Evolutionary conservation across 1,140 invertebrate species (phyloP).

Genomic region (Drosophila pandora): DNA sequence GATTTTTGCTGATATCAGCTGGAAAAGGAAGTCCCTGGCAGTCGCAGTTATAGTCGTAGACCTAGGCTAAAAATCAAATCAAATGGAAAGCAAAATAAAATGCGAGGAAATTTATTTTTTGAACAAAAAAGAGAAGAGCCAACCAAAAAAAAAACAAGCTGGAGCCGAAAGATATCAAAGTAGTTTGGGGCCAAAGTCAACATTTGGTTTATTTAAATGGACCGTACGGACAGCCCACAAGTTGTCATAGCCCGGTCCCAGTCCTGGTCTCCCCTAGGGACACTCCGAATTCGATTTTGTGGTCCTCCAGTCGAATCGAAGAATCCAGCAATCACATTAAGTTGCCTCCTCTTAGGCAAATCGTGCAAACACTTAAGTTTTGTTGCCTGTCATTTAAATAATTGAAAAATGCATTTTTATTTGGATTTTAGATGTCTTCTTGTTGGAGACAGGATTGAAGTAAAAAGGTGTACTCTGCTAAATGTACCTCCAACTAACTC

Average conservation of each 20-base stretch:
- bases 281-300: constrained; percentile 24
- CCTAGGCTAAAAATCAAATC: constrained; percentile 70
- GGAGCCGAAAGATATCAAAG: constrained; percentile 16
- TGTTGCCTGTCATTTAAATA: constrained; percentile 74
- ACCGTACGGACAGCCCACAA: constrained; percentile 59
- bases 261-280: background rate
- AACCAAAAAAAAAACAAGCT: constrained; percentile 22
- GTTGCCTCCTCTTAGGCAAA: constrained; percentile 44
- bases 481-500: constrained; percentile 9
- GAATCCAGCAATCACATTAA: constrained; percentile 70
- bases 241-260: constrained; percentile 3
- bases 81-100: constrained; percentile 62
- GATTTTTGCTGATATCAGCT: constrained; percentile 74
- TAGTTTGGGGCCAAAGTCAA: constrained; percentile 59
- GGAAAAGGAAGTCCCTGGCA: constrained; percentile 35
- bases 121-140: constrained; percentile 8
- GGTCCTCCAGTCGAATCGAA: constrained; percentile 31
- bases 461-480: constrained; percentile 5
- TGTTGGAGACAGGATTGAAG: constrained; percentile 8
- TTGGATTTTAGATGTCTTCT: constrained; percentile 14
- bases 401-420: constrained; percentile 67
- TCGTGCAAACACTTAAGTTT: constrained; percentile 71
- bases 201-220: constrained; percentile 75
- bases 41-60: constrained; percentile 24
- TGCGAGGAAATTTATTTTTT: constrained; percentile 67